Percentiles rank a stretch among this genome's conserved stretches.
Conservation (phyloP, 1,140 invertebrate species). For the Platyura marginata region DNA sequence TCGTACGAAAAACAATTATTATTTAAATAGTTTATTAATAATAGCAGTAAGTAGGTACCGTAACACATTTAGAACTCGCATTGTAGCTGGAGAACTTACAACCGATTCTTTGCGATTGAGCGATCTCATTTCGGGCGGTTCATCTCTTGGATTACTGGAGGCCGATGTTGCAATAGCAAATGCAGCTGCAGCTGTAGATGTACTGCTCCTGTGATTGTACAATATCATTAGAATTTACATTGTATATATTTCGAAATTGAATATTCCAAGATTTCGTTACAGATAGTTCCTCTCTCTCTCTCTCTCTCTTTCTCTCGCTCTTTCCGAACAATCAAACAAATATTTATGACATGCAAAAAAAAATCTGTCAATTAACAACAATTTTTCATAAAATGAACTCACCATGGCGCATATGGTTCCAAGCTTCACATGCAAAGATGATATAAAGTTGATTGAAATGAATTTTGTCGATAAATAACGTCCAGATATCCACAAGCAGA, state of each 20-base stretch:
- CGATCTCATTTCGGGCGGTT: slow-evolving; percentile 17
- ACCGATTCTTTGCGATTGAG: slow-evolving; percentile 55
- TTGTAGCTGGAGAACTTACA: slow-evolving; percentile 80
- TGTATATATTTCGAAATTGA: too few species aligned
- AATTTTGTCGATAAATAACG: too few species aligned
- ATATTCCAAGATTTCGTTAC: not conserved
- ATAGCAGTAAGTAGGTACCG: slow-evolving; percentile 30
- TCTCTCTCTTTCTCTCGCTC: too few species aligned
- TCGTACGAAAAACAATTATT: too few species aligned
- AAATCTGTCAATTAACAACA: too few species aligned
- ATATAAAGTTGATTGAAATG: not conserved
- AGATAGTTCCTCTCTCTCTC: not conserved
- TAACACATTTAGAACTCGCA: slow-evolving; percentile 80
- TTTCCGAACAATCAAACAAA: too few species aligned
- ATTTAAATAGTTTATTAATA: too few species aligned
- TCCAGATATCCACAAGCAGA: too few species aligned
- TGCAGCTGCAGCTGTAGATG: slow-evolving; percentile 71
- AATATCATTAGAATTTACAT: too few species aligned
- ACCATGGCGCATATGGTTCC: not conserved
- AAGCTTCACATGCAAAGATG: not conserved
- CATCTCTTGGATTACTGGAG: slow-evolving; percentile 57
- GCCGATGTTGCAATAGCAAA: slow-evolving; percentile 86
- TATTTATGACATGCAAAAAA: too few species aligned
- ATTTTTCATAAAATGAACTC: not conserved
- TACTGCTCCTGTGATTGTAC: slow-evolving; percentile 75